Conservation (phyloP, 2,888 invertebrate genomes). For the Thumatha senex region DNA sequence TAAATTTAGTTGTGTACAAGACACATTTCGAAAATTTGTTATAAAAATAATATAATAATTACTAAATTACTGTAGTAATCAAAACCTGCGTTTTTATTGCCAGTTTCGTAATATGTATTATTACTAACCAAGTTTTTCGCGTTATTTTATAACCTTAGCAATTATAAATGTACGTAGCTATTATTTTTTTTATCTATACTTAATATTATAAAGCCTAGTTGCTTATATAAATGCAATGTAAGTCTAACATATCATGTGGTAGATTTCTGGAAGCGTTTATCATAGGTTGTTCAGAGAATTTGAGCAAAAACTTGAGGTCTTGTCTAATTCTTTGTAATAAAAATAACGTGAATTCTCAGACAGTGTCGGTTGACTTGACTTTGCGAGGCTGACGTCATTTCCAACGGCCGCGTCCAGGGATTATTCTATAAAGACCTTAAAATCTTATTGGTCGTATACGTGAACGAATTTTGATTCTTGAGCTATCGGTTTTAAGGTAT, state of each 20-base stretch:
- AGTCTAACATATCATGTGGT: too few relatives aligned
- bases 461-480: too few relatives aligned
- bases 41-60: neutral
- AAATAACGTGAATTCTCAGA: neutral
- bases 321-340: neutral
- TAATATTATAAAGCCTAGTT: too few relatives aligned
- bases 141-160: constrained; percentile 1
- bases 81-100: constrained; percentile 1
- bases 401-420: neutral
- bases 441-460: too few relatives aligned
- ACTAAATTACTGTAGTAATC: neutral
- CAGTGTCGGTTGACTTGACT: neutral
- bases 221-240: too few relatives aligned
- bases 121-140: neutral
- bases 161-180: neutral
- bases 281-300: constrained; percentile 1
- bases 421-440: neutral
- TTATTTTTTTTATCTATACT: too few relatives aligned
- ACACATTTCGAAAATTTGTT: neutral
- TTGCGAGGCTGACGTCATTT: constrained; percentile 1
- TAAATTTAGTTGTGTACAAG: neutral
- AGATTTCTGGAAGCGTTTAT: constrained; percentile 2
- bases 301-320: neutral
- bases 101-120: constrained; percentile 3
- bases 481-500: too few relatives aligned